A percentile compares a stretch with the other conserved stretches of the same genome.
These are phyloP conservation scores for Eristalis pertinax DNA, from an alignment of 2,888 invertebrate genomes.

Conservation along the genomic window DNA sequence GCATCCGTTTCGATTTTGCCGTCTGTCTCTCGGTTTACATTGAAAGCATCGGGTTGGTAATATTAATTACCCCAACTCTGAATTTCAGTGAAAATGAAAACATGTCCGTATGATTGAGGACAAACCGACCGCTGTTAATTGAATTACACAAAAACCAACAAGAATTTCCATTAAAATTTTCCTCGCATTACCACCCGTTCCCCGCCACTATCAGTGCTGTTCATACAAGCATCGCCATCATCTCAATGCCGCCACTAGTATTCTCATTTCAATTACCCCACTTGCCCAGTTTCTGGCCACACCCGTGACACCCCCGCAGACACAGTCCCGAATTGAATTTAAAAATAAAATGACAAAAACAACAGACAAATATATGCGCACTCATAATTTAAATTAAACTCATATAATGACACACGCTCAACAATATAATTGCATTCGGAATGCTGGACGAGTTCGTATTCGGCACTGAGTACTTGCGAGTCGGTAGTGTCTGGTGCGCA, in stretches of 20 bases:
- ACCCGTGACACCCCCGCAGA: neutral
- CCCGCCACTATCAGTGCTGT: neutral
- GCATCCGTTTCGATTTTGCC: neutral
- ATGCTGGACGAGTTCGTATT: neutral
- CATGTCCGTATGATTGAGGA: constrained; percentile 50
- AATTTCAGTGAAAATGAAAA: constrained; percentile 37
- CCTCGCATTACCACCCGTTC: neutral
- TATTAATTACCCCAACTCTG: constrained; percentile 36
- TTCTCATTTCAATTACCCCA: constrained; percentile 46
- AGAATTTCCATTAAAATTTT: constrained; percentile 57
- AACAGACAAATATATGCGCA: neutral
- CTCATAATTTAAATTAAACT: constrained; percentile 56
- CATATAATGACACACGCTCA: constrained; percentile 41
- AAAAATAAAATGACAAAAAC: constrained; percentile 12
- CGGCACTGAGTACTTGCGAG: neutral
- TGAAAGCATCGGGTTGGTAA: constrained; percentile 24
- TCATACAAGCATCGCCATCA: constrained; percentile 1
- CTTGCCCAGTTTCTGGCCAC: too few relatives aligned
- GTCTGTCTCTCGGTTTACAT: constrained; percentile 28
- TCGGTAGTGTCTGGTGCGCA: neutral
- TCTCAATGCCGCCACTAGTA: constrained; percentile 4
- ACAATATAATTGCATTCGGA: constrained; percentile 49
- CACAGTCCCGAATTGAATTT: constrained; percentile 21
- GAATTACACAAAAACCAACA: constrained; percentile 58
- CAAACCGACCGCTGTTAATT: constrained; percentile 48